Evolutionary conservation across 1,140 invertebrate species (phyloP).

Genomic region (Zophobas morio): DNA sequence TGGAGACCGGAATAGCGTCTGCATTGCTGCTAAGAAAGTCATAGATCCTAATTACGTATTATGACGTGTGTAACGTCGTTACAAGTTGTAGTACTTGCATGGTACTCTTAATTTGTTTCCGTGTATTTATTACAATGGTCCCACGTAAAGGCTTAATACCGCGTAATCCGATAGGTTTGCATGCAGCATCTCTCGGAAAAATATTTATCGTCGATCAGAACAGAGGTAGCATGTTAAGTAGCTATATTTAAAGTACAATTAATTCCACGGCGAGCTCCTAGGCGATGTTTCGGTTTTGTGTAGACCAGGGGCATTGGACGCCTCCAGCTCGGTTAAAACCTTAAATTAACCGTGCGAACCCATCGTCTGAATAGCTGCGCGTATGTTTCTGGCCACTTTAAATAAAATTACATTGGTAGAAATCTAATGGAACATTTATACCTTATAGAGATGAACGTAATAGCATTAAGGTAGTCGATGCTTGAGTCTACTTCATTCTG

Average conservation of each 20-base stretch:
- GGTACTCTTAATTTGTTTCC: background rate
- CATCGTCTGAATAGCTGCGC: constrained; percentile 45
- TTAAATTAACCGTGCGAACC: constrained; percentile 36
- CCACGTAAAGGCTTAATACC: constrained; percentile 16
- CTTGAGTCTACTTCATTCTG: constrained; percentile 48
- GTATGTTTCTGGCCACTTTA: constrained; percentile 52
- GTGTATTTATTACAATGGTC: background rate
- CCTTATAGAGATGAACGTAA: constrained; percentile 54
- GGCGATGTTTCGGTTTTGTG: constrained; percentile 17
- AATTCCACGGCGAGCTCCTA: constrained; percentile 42
- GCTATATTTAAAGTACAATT: constrained; percentile 52
- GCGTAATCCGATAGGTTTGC: constrained; percentile 9
- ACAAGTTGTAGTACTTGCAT: background rate
- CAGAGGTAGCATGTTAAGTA: constrained; percentile 54
- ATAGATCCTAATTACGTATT: too few species aligned
- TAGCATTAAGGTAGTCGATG: constrained; percentile 45
- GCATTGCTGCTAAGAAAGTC: too few species aligned
- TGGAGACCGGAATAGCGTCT: too few species aligned
- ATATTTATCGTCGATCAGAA: constrained; percentile 51
- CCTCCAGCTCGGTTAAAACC: background rate
- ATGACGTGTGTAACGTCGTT: background rate
- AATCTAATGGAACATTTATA: constrained; percentile 56
- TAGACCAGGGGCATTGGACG: background rate
- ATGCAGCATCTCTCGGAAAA: constrained; percentile 29
- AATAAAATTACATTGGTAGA: constrained; percentile 54